Conservation (phyloP, 2,797 vertebrate genomes). For the Chromobotia macracanthus region DNA sequence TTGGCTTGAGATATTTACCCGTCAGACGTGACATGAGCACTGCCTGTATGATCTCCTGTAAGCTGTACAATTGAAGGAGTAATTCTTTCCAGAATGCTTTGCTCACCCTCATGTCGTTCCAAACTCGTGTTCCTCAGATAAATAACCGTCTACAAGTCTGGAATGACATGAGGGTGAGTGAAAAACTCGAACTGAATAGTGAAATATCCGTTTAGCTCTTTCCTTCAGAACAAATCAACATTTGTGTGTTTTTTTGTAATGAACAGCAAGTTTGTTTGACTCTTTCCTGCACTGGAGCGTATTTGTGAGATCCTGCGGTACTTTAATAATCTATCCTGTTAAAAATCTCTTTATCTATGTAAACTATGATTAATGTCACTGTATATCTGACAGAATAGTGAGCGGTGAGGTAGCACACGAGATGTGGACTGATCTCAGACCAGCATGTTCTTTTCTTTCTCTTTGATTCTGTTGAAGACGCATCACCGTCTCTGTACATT, state of each 20-base stretch:
- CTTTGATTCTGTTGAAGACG: slow-evolving; percentile 65
- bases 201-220: background rate
- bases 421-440: slow-evolving; percentile 65
- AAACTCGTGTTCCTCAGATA: too few species aligned
- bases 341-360: slow-evolving; percentile 53
- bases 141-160: too few species aligned
- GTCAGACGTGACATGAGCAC: slow-evolving; percentile 16
- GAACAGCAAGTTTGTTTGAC: background rate
- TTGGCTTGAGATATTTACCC: slow-evolving; percentile 21
- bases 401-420: slow-evolving; percentile 58
- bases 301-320: slow-evolving; percentile 14
- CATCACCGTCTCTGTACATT: slow-evolving; percentile 72
- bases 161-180: too few species aligned
- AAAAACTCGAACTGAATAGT: too few species aligned
- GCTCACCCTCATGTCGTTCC: too few species aligned
- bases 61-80: background rate
- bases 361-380: slow-evolving; percentile 48
- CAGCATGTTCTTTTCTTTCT: slow-evolving; percentile 71
- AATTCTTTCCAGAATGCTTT: too few species aligned
- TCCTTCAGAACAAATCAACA: background rate
- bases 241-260: too few species aligned
- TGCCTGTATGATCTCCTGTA: slow-evolving; percentile 5
- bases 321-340: slow-evolving; percentile 45
- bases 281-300: slow-evolving; percentile 30
- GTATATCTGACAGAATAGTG: slow-evolving; percentile 45